These are phyloP conservation scores for Silvanus unidentatus DNA, from an alignment of 2,888 invertebrate genomes.

Conservation along the genomic window DNA sequence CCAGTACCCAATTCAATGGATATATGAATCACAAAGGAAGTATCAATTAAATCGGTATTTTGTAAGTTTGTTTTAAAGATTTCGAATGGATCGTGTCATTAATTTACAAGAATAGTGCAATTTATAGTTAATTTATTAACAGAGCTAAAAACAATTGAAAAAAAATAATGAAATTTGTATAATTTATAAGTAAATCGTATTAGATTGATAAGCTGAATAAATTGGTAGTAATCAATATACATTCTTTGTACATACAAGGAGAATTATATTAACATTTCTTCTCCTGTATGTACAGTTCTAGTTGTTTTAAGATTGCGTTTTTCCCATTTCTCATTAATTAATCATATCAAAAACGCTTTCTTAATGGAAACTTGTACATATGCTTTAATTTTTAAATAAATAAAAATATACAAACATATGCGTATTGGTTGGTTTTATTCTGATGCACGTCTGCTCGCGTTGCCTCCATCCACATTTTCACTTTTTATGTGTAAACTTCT, in stretches of 20 bases:
- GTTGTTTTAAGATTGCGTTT: too few relatives aligned
- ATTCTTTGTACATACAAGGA: constrained; percentile 1
- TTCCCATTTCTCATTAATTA: too few relatives aligned
- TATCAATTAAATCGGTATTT: constrained; percentile 35
- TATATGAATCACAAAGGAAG: constrained; percentile 47
- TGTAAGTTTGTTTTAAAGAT: background rate
- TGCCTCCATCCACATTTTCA: constrained; percentile 13
- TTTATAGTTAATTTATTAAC: background rate
- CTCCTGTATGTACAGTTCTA: constrained; percentile 13
- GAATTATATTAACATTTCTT: constrained; percentile 10
- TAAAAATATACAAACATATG: too few relatives aligned
- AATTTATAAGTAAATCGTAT: background rate
- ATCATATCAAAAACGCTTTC: too few relatives aligned
- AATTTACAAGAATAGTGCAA: background rate
- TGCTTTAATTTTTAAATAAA: too few relatives aligned
- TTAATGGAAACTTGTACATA: too few relatives aligned
- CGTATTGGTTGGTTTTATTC: constrained; percentile 14
- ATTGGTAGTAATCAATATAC: background rate
- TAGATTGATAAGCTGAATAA: background rate
- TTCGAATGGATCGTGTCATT: constrained; percentile 1
- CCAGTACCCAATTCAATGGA: constrained; percentile 40
- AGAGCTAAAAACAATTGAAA: background rate
- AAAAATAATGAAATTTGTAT: background rate
- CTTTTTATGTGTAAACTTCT: constrained; percentile 12
- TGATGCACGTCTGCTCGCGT: constrained; percentile 28